Evolutionary conservation across 2,797 vertebrate species (phyloP).

Genomic region (Enteromius unitaeniatus): DNA sequence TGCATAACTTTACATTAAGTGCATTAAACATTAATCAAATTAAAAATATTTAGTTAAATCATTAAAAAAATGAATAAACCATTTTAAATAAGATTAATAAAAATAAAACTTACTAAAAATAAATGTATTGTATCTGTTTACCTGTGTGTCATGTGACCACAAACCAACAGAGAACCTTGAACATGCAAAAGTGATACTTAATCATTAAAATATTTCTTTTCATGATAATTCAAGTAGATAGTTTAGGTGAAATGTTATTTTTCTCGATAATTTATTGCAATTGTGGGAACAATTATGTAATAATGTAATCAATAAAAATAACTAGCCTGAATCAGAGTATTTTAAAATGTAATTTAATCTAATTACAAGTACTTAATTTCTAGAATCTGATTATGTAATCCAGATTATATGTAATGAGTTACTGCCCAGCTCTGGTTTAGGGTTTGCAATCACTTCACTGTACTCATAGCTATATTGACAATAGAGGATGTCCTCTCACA

Average conservation of each 20-base stretch:
- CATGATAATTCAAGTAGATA: background rate
- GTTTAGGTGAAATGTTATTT: background rate
- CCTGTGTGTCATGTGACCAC: background rate
- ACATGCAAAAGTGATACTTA: background rate
- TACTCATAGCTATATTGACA: background rate
- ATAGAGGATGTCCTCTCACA: background rate
- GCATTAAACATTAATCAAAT: no score
- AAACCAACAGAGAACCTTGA: background rate
- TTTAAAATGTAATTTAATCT: background rate
- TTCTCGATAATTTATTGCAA: background rate
- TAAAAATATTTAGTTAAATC: no score
- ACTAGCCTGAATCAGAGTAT: background rate
- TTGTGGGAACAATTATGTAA: background rate
- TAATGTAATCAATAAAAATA: background rate
- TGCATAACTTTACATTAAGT: no score
- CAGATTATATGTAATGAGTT: background rate
- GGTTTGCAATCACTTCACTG: background rate
- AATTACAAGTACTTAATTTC: background rate
- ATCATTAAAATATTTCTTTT: no score
- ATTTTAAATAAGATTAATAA: no score
- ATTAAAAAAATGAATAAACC: no score
- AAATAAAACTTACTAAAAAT: background rate
- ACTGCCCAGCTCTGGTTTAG: background rate
- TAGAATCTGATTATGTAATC: background rate
- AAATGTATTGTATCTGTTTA: background rate